phyloP scores from a whole-genome alignment of 2,888 invertebrate species.

The Pandemis cinnamomeana region DNA sequence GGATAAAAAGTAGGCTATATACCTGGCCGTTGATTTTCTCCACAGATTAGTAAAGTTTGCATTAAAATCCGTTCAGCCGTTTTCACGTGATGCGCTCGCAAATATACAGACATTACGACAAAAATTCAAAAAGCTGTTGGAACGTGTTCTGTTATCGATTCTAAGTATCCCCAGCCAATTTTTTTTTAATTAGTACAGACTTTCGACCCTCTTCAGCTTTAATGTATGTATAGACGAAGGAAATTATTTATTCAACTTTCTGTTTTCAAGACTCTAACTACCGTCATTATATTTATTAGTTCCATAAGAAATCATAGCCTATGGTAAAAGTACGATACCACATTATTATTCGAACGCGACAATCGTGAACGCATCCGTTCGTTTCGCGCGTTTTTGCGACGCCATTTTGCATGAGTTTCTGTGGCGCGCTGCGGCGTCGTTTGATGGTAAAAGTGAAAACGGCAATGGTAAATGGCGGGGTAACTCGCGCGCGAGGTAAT shows the following conservation, averaged over 20 bases:
- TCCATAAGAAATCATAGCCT: slow-evolving; percentile 41
- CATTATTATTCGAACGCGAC: slow-evolving; percentile 70
- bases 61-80: no score
- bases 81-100: no score
- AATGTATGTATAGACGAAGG: not conserved
- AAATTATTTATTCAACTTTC: not conserved
- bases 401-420: slow-evolving; percentile 72
- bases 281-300: slow-evolving; percentile 8
- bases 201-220: no score
- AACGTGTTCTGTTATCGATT: no score
- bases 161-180: no score
- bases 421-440: slow-evolving; percentile 64
- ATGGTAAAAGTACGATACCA: slow-evolving; percentile 58
- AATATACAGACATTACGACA: no score
- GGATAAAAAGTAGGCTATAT: no score
- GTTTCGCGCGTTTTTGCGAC: slow-evolving; percentile 67
- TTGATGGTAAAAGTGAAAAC: slow-evolving; percentile 79
- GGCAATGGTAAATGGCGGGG: slow-evolving; percentile 56
- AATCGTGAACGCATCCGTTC: slow-evolving; percentile 60
- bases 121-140: no score
- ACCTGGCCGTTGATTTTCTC: no score
- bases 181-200: no score
- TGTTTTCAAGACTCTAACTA: slow-evolving; percentile 16
- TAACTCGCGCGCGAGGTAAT: slow-evolving; percentile 49
- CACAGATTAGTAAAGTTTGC: no score